A percentile compares a stretch with the other conserved stretches of the same genome.
Conservation (phyloP, 2,888 invertebrate species). For the Pollenia labialis region DNA sequence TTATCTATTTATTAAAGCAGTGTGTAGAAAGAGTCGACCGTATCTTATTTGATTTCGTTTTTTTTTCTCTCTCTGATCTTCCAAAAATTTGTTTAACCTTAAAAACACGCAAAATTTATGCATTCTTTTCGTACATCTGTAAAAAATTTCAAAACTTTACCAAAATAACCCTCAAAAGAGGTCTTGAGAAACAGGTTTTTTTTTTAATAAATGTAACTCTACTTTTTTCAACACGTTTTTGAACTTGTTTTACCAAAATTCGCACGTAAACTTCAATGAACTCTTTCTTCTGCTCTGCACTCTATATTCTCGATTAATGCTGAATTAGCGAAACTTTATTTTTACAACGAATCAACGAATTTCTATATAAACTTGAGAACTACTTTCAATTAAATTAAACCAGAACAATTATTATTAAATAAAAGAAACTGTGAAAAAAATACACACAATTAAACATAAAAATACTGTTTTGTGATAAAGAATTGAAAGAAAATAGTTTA, state of each 20-base stretch:
- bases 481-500: not conserved
- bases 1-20: no score
- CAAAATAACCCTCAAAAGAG: constrained; percentile 36
- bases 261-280: constrained; percentile 57
- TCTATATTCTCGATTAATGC: constrained; percentile 33
- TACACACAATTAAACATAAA: constrained; percentile 13
- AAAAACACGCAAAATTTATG: not conserved
- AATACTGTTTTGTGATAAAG: not conserved
- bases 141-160: not conserved
- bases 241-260: constrained; percentile 42
- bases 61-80: no score
- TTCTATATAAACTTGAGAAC: constrained; percentile 62
- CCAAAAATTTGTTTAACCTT: not conserved
- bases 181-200: constrained; percentile 7
- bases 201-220: not conserved
- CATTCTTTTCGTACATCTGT: not conserved
- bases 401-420: constrained; percentile 42
- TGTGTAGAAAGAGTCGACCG: no score
- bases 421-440: constrained; percentile 33
- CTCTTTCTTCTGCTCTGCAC: constrained; percentile 19
- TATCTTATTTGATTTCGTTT: no score
- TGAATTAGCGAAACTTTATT: constrained; percentile 42
- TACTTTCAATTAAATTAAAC: constrained; percentile 38
- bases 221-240: constrained; percentile 58
- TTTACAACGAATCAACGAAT: constrained; percentile 37